These are phyloP conservation scores for Chauna torquata DNA, from an alignment of 2,113 vertebrate species.

Conservation along the genomic window DNA sequence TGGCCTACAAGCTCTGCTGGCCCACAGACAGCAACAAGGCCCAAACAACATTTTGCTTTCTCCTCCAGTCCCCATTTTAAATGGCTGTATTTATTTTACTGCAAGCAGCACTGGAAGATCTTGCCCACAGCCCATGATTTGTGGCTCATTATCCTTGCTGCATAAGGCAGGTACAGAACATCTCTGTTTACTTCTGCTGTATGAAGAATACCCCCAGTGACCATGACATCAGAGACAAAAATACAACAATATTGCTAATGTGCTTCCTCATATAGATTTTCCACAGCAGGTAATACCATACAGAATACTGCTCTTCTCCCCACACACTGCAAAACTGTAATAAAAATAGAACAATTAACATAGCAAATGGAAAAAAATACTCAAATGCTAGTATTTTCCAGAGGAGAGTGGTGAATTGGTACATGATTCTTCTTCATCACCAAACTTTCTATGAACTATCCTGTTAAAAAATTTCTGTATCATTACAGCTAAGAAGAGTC, in stretches of 20 bases:
- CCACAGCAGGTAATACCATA: not conserved
- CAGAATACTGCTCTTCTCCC: not conserved
- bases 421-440: accelerated
- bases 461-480: not conserved
- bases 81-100: not conserved
- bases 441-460: not conserved
- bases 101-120: not conserved
- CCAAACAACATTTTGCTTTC: not conserved
- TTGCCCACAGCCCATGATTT: not conserved
- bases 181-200: not conserved
- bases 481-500: not conserved
- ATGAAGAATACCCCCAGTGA: not conserved
- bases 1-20: not conserved
- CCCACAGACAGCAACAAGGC: not conserved
- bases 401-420: not conserved
- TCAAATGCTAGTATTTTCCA: not conserved
- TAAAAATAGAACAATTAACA: not conserved
- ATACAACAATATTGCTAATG: not conserved
- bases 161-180: not conserved
- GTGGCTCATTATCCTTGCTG: not conserved
- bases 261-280: not conserved
- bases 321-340: not conserved
- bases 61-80: not conserved
- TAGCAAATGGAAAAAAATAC: not conserved
- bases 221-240: not conserved